Evolutionary conservation across 2,888 invertebrate species (phyloP).

Genomic region (Drosophila lacicola): DNA sequence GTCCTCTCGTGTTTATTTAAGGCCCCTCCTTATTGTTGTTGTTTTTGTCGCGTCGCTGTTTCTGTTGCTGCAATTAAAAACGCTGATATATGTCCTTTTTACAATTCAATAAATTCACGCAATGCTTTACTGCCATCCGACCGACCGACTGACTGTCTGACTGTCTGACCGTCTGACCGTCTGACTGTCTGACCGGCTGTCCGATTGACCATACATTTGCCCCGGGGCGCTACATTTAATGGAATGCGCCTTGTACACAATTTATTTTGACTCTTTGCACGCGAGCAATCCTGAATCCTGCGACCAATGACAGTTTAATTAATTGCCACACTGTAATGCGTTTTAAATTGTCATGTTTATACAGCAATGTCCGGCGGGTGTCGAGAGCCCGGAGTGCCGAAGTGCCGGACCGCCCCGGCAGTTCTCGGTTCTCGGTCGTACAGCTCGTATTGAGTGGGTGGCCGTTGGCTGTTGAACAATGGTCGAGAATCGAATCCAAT

Average conservation of each 20-base stretch:
- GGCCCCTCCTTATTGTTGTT: slow-evolving; percentile 30
- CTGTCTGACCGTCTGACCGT: slow-evolving; percentile 6
- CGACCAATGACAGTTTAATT: slow-evolving; percentile 81
- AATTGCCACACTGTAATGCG: slow-evolving; percentile 80
- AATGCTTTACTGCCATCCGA: slow-evolving; percentile 54
- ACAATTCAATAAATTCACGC: slow-evolving; percentile 81
- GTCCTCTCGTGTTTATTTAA: slow-evolving; percentile 66
- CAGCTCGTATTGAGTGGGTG: slow-evolving; percentile 35
- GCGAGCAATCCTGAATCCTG: slow-evolving; percentile 77
- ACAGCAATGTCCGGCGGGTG: slow-evolving; percentile 62
- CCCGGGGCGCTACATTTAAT: slow-evolving; percentile 38
- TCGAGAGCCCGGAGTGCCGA: slow-evolving; percentile 24
- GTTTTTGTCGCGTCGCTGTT: slow-evolving; percentile 29
- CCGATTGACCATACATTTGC: slow-evolving; percentile 18
- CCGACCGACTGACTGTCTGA: slow-evolving; percentile 1
- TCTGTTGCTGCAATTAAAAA: slow-evolving; percentile 75
- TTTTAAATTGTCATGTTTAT: slow-evolving; percentile 81
- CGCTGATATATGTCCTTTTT: slow-evolving; percentile 81
- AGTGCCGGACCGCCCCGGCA: slow-evolving; percentile 19
- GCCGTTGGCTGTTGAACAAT: slow-evolving; percentile 40
- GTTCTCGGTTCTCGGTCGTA: slow-evolving; percentile 12
- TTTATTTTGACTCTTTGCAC: slow-evolving; percentile 75
- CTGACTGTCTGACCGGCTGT: slow-evolving; percentile 10
- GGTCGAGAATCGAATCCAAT: slow-evolving; percentile 37
- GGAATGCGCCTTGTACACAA: slow-evolving; percentile 51